Evolutionary conservation across 2,113 vertebrate species (phyloP).

Genomic region (Mandrillus leucophaeus): DNA sequence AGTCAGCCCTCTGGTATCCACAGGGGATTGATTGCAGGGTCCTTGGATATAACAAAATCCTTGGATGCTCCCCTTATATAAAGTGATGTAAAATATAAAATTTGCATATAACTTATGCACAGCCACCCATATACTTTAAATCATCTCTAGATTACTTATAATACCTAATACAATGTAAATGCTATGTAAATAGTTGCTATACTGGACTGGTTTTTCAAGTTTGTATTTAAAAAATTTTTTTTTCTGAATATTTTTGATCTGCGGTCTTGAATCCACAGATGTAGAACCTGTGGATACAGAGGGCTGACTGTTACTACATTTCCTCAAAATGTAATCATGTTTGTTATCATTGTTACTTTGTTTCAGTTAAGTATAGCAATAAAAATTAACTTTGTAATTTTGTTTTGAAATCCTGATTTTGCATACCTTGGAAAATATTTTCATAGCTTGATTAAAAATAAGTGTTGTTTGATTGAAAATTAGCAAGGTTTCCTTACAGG

Average conservation of each 20-base stretch:
- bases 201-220: neutral
- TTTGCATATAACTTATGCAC: neutral
- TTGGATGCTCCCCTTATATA: neutral
- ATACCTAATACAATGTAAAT: neutral
- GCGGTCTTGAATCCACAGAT: neutral
- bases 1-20: neutral
- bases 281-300: neutral
- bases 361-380: neutral
- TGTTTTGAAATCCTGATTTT: conserved; percentile 26
- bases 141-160: neutral
- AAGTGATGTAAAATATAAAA: neutral
- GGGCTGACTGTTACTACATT: neutral
- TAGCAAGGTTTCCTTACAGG: neutral
- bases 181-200: neutral
- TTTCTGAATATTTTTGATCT: neutral
- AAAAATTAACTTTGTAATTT: conserved; percentile 22
- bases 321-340: neutral
- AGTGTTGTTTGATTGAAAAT: neutral
- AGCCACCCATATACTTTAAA: neutral
- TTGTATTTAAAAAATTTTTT: neutral
- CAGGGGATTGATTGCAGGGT: neutral
- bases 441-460: neutral
- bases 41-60: neutral
- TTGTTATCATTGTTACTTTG: neutral
- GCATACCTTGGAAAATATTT: neutral